Conservation (phyloP, 2,888 invertebrate genomes). For the Amorpha juglandis region DNA sequence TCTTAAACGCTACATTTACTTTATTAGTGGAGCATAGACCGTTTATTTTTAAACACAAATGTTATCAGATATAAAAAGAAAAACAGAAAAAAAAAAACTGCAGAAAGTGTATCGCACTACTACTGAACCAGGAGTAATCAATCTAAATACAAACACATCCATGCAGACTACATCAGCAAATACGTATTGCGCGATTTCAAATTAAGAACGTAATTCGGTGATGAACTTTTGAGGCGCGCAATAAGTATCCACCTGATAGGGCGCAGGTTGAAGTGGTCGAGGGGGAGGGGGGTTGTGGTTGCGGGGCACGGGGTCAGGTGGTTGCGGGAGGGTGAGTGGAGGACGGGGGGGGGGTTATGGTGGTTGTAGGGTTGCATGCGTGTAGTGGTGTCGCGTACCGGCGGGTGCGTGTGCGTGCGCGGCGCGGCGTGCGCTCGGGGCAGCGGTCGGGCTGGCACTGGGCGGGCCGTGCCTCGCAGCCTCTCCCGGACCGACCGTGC, state of each 20-base stretch:
- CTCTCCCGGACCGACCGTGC: slow-evolving; percentile 54
- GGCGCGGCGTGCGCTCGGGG: slow-evolving; percentile 77
- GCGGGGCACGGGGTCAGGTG: slow-evolving; percentile 28
- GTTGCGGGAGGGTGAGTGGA: slow-evolving; percentile 32
- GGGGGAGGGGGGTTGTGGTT: slow-evolving; percentile 31
- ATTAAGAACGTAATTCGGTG: slow-evolving; percentile 42
- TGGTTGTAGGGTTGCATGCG: slow-evolving; percentile 59
- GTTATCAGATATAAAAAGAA: slow-evolving; percentile 7
- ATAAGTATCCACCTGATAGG: slow-evolving; percentile 66
- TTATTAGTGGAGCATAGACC: not conserved
- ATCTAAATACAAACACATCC: slow-evolving; percentile 31
- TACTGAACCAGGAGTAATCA: not conserved
- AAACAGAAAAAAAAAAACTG: not conserved
- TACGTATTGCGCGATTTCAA: slow-evolving; percentile 41
- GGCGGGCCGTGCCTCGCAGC: slow-evolving; percentile 62
- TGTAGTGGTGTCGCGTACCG: slow-evolving; percentile 77
- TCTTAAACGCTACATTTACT: not conserved
- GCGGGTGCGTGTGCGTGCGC: slow-evolving; percentile 73
- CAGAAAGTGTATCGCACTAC: slow-evolving; percentile 7
- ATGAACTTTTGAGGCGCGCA: slow-evolving; percentile 51
- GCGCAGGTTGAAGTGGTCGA: slow-evolving; percentile 25
- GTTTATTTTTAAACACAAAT: slow-evolving; percentile 18
- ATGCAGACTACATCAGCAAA: slow-evolving; percentile 45
- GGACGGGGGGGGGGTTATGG: slow-evolving; percentile 28
- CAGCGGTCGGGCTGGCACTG: slow-evolving; percentile 78